Conservation (phyloP, 1,140 invertebrate genomes). For the Drosophila bifasciata region DNA sequence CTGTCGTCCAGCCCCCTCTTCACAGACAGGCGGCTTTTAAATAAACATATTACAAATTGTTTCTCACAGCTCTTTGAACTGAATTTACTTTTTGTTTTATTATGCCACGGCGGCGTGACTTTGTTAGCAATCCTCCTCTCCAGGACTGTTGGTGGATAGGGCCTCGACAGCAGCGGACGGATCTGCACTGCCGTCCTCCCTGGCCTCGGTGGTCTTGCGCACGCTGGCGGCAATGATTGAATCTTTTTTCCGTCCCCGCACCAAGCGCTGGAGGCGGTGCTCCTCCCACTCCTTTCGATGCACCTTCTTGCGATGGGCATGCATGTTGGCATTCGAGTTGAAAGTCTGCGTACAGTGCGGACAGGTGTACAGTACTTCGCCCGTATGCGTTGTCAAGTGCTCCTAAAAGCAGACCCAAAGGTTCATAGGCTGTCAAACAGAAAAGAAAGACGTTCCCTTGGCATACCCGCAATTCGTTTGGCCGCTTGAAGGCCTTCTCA, state of each 20-base stretch:
- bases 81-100: conserved; percentile 28
- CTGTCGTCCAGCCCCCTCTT: not conserved
- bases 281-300: conserved; percentile 80
- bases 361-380: conserved; percentile 77
- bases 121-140: conserved; percentile 21
- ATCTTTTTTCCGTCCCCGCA: conserved; percentile 36
- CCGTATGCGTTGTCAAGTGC: conserved; percentile 78
- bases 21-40: conserved; percentile 37
- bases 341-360: conserved; percentile 78
- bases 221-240: conserved; percentile 63
- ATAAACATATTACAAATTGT: conserved; percentile 56
- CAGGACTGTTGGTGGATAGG: conserved; percentile 1
- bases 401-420: conserved; percentile 44
- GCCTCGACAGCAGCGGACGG: not conserved
- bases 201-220: conserved; percentile 60
- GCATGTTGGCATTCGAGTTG: conserved; percentile 80
- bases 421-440: not conserved
- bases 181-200: not conserved
- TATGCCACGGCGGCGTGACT: conserved; percentile 12
- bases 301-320: conserved; percentile 76
- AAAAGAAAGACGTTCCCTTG: not conserved
- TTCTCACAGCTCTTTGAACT: conserved; percentile 1
- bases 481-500: conserved; percentile 74
- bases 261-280: conserved; percentile 34
- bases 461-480: conserved; percentile 56